Percentiles rank a stretch among this genome's conserved stretches.
phyloP scores from a whole-genome alignment of 2,888 invertebrate species.

The Stenolophus ochropezus region DNA sequence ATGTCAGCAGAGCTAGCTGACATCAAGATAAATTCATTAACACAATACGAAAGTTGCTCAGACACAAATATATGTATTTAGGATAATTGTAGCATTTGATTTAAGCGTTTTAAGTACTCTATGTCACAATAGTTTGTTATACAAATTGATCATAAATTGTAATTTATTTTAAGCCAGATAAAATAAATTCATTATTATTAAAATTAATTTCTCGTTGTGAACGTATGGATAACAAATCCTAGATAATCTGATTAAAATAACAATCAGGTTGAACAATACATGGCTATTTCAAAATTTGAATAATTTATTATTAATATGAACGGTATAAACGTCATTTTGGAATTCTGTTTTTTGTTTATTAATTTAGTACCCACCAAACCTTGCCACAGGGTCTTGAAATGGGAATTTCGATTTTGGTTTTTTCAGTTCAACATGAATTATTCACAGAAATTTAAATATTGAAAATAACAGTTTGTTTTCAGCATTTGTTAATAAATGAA shows the following conservation, averaged over 20 bases:
- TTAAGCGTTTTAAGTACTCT: neutral
- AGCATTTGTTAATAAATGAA: neutral
- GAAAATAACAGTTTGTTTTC: neutral
- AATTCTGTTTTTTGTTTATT: slow-evolving; percentile 5
- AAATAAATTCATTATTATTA: slow-evolving; percentile 35
- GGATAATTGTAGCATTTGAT: neutral
- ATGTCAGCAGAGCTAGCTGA: slow-evolving; percentile 3
- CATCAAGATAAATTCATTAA: slow-evolving; percentile 12
- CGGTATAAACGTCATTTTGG: slow-evolving; percentile 2
- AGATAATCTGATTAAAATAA: slow-evolving; percentile 33
- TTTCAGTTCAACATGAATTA: neutral
- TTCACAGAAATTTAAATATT: neutral
- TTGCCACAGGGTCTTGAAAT: neutral
- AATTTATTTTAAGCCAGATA: slow-evolving; percentile 26
- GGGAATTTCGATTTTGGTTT: neutral
- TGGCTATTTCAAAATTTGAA: neutral
- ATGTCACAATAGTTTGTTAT: neutral
- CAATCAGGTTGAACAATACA: slow-evolving; percentile 37
- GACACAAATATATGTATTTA: neutral
- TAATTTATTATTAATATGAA: slow-evolving; percentile 30
- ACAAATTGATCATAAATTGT: slow-evolving; percentile 11
- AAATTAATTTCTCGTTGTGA: slow-evolving; percentile 27
- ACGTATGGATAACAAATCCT: slow-evolving; percentile 29
- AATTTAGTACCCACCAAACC: neutral
- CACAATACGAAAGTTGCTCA: neutral